These are phyloP conservation scores for Nephila pilipes DNA, from an alignment of 1,140 invertebrate genomes.

Conservation along the genomic window DNA sequence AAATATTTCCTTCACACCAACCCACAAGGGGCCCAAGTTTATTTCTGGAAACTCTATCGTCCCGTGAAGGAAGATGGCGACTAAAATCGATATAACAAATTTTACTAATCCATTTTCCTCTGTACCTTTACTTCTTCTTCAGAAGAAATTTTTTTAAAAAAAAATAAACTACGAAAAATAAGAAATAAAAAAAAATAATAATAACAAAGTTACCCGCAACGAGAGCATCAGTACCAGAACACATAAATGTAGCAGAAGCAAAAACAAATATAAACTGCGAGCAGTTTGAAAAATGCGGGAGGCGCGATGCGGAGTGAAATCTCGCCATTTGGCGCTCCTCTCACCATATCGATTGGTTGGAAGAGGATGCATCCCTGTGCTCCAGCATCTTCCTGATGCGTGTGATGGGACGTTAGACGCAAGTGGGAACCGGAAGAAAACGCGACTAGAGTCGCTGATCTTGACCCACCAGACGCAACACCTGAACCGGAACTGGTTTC, in stretches of 20 bases:
- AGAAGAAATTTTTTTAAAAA: not conserved
- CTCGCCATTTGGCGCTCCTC: conserved; percentile 44
- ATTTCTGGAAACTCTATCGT: not conserved
- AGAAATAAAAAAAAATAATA: not conserved
- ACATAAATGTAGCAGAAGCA: conserved; percentile 31
- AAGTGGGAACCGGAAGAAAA: not conserved
- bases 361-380: conserved; percentile 4
- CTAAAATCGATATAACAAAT: conserved; percentile 33
- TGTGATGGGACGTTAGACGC: conserved; percentile 58
- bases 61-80: not conserved
- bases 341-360: conserved; percentile 31
- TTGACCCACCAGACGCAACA: not conserved
- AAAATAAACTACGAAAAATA: not conserved
- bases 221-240: conserved; percentile 6
- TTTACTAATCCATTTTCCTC: conserved; percentile 56
- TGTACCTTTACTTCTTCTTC: conserved; percentile 7
- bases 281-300: conserved; percentile 51
- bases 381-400: conserved; percentile 8
- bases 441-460: not conserved
- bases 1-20: not conserved
- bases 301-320: not conserved
- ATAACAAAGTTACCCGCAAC: conserved; percentile 15
- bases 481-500: conserved; percentile 45
- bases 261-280: conserved; percentile 13
- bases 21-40: not conserved